Base-by-base conservation (phyloP, 1,140 invertebrate species). In the Homarus americanus region DNA sequence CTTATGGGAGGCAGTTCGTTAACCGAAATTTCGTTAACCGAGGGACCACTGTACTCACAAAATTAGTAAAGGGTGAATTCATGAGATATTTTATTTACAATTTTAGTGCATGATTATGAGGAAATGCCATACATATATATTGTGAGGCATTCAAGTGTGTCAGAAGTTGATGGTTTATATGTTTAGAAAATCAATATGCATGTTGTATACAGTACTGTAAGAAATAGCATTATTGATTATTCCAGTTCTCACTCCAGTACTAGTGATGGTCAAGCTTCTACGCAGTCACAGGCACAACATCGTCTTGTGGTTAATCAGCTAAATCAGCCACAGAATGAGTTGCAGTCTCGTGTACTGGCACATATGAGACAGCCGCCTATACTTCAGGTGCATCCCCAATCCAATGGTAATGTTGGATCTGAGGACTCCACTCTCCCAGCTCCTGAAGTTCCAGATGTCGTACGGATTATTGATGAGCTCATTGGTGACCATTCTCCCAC, bases 371-470 rank as follows among this genome's bases (percentile, higher is more conserved):
- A 76, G 40, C 73, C 36, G 36, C 28, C 49, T 15, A 15, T 38
- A 72, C 75, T 20, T 63, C 76, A 49, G 28, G 2, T 75, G 1
- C 58, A 87, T 44, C 36, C 75, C 7, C 79, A 89, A 9, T 34
- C 76, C 76, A 90, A 83, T 41, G 88, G 88, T 15, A 76, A 38
- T 36, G 24, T 84, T 63, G 32, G n/a, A 10, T 12, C 41, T 32
- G 87, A 89, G 4, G 87, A 89, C 7, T 28, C 83, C 1, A 12
- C 69, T 17, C 69, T 85, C 9, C 78, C 79, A 7, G 38, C 79
- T n/a, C 78, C 86, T 69, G 86, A 88, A 36, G 66, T 88, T 49
- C 87, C 87, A n/a, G 87, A 89, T 53, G 87, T 89, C 20, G 87
- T 89, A 12, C 87, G 87, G n/a, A 82, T 69, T 38, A 89, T 89